A percentile compares a stretch with the other conserved stretches of the same genome.
Evolutionary conservation across 2,113 vertebrate genomes (phyloP).

Genomic region (Centropus bengalensis): DNA sequence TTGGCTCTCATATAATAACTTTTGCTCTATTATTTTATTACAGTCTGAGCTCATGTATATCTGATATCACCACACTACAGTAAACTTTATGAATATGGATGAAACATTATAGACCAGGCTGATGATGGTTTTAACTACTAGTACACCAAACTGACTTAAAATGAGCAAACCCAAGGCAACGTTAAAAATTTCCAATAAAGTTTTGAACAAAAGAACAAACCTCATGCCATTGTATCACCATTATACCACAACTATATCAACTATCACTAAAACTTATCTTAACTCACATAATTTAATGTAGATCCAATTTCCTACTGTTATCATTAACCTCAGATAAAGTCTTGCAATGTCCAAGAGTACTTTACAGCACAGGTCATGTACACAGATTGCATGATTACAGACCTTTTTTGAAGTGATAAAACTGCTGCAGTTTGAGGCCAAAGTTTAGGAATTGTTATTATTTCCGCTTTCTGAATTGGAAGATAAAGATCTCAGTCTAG

Average conservation of each 20-base stretch:
- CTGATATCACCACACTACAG: not conserved
- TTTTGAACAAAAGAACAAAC: not conserved
- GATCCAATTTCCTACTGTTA: not conserved
- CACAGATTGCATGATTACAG: not conserved
- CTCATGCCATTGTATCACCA: not conserved
- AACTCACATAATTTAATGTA: not conserved
- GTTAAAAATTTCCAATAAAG: not conserved
- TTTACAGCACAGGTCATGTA: not conserved
- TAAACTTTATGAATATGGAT: not conserved
- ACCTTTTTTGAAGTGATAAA: not conserved
- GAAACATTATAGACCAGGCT: not conserved
- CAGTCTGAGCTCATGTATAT: not conserved
- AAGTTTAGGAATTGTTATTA: not conserved
- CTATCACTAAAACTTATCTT: not conserved
- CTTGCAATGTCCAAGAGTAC: not conserved
- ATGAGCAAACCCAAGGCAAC: not conserved
- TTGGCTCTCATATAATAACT: not conserved
- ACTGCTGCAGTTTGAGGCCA: not conserved
- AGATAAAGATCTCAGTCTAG: not conserved
- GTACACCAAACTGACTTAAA: not conserved
- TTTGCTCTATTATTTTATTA: not conserved
- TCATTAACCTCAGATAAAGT: not conserved
- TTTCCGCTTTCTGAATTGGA: slow-evolving; percentile 11
- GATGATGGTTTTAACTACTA: not conserved
- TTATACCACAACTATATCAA: not conserved